Base-by-base conservation (phyloP, 2,113 vertebrate genomes). In the Mystacornis crossleyi region DNA sequence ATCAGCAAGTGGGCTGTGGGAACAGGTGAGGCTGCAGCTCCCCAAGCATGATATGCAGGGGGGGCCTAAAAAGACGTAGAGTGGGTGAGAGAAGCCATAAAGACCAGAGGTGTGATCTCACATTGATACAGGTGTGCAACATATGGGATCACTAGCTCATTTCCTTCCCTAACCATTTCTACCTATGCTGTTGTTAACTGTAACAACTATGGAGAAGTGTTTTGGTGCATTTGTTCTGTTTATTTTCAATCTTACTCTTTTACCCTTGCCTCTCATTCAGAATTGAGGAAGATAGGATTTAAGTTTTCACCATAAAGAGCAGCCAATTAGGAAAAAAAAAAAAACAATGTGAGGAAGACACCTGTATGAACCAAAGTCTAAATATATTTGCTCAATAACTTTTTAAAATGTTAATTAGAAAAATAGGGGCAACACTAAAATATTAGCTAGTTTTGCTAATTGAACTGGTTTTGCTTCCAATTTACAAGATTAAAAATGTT, bases 21-120 rank as follows among this genome's bases (percentile, higher is more conserved):
- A 51, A 53, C 12, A 16, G 33, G 57, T 3, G 1, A 50, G 25
- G 57, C 78, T 90, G 73, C 55, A 79, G 51, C 40, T 85, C 40
- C 60, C 34, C 12, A 6, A 1, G 71, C 1, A 5, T 8, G 24
- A 19, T 36, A 3, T 16, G 33, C 53, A 21, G 61, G 0, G 23
- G 28, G 34, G 14, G 12, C 28, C 28, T 42, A 29, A 38, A 80
- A 31, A 31, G 38, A 54, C n/a, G 36, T 26, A 10, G 34, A 77
- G 50, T 45, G 60, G 10, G n/a, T 54, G 47, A 54, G 60, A 45
- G 26, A 66, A 81, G 58, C 42, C 20, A 16, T 42, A 19, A 58
- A 42, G 12, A 67, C 34, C 45, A 57, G 50, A 72, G 58, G 18
- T 3, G 1, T n/a, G 33, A 72, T 67, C 16, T 73, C 67, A 89